Evolutionary conservation across 2,797 vertebrate genomes (phyloP).

Genomic region (Sciurus carolinensis): DNA sequence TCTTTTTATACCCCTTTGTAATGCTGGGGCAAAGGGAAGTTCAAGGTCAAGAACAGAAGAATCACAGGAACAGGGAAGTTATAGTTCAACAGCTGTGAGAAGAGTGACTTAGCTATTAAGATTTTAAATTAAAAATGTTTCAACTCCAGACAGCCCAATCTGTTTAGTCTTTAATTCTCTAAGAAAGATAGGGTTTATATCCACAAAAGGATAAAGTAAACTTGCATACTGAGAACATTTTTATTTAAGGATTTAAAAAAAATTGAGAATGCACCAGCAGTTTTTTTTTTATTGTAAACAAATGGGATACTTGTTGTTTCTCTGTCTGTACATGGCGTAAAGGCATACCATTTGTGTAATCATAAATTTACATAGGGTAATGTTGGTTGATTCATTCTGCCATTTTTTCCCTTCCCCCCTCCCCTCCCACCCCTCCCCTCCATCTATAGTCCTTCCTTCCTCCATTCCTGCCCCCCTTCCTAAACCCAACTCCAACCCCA

Average conservation of each 20-base stretch:
- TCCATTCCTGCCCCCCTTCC: no score
- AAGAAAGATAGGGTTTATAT: neutral
- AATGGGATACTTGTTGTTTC: no score
- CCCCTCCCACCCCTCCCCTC: no score
- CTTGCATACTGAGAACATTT: neutral
- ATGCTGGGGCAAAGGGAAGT: neutral
- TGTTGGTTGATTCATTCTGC: no score
- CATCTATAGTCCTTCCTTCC: no score
- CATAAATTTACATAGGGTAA: no score
- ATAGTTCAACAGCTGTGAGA: neutral
- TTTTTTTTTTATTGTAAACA: no score
- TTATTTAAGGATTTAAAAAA: conserved; percentile 23
- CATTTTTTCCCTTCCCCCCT: no score
- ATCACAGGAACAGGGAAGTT: neutral
- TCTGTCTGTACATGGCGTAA: no score
- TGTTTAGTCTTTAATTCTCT: neutral
- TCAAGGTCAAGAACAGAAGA: conserved; percentile 15
- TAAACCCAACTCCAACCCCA: no score
- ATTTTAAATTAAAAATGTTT: neutral
- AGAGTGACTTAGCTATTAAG: neutral
- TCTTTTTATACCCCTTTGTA: neutral
- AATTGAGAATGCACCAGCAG: neutral
- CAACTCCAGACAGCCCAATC: neutral
- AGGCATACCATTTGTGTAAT: no score
- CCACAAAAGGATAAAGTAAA: neutral